Evolutionary conservation across 2,113 vertebrate genomes (phyloP).

Genomic region (Oncorhynchus kisutch): DNA sequence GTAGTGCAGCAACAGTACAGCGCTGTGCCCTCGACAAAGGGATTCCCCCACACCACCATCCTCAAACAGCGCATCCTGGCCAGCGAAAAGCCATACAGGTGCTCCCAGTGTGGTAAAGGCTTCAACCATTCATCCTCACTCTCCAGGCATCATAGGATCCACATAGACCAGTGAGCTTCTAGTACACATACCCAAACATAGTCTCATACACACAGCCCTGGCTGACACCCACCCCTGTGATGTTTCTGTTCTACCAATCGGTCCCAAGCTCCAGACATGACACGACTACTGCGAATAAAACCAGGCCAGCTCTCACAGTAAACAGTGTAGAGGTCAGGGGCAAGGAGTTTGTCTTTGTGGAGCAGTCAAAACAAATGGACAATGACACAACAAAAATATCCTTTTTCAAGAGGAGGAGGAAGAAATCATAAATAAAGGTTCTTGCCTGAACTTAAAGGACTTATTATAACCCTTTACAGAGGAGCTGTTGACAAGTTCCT

Average conservation of each 20-base stretch:
- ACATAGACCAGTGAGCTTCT: slow-evolving; percentile 64
- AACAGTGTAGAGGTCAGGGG: slow-evolving; percentile 20
- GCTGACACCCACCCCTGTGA: not conserved
- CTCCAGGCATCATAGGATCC: slow-evolving; percentile 77
- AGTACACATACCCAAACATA: too few species aligned
- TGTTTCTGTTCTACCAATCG: slow-evolving; percentile 37
- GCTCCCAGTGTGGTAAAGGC: slow-evolving; percentile 79
- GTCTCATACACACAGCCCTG: not conserved
- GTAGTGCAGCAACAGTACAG: slow-evolving; percentile 63
- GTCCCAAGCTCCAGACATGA: slow-evolving; percentile 27
- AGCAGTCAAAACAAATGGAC: slow-evolving; percentile 21
- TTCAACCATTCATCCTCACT: slow-evolving; percentile 81
- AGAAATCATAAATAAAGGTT: slow-evolving; percentile 8
- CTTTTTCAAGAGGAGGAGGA: slow-evolving; percentile 9
- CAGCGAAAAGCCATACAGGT: slow-evolving; percentile 75
- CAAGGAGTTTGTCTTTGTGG: slow-evolving; percentile 27
- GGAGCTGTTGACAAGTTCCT: slow-evolving; percentile 27
- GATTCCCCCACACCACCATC: slow-evolving; percentile 73
- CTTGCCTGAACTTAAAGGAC: slow-evolving; percentile 14
- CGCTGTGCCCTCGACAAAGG: slow-evolving; percentile 65
- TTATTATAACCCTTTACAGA: slow-evolving; percentile 47
- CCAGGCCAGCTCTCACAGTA: slow-evolving; percentile 25
- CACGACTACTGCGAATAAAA: slow-evolving; percentile 26
- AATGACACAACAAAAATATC: not conserved
- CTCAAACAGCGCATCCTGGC: slow-evolving; percentile 70